Evolutionary conservation across 2,113 vertebrate species (phyloP).

Genomic region (Ovis canadensis): DNA sequence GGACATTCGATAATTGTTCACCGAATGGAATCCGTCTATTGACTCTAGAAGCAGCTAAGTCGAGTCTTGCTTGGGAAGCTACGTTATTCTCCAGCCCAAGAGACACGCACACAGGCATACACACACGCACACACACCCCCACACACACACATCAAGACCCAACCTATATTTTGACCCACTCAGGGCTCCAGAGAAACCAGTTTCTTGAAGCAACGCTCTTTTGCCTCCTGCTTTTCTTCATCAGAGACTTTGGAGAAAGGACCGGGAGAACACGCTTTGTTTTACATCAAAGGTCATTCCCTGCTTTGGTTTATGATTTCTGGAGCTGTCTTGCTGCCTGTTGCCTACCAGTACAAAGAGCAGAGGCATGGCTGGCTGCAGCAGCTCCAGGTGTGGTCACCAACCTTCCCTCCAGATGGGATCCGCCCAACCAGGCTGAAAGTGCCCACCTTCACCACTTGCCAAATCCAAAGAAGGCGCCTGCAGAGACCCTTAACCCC

Average conservation of each 20-base stretch:
- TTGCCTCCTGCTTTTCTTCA: not conserved
- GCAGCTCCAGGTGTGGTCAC: conserved; percentile 6
- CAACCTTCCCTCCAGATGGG: not conserved
- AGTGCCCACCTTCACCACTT: not conserved
- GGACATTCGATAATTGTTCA: not conserved
- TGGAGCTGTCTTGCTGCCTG: not conserved
- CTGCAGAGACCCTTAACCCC: not conserved
- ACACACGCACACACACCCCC: accelerated
- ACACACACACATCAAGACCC: not conserved
- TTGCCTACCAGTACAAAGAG: not conserved
- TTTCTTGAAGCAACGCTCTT: not conserved
- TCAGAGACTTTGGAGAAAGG: not conserved
- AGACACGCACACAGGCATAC: accelerated
- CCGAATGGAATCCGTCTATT: not conserved
- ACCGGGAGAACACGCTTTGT: not conserved
- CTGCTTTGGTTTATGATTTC: not conserved
- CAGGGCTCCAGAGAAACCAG: not conserved
- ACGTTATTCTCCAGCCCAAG: accelerated
- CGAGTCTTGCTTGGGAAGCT: not conserved
- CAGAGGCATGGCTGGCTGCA: not conserved
- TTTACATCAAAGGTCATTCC: not conserved
- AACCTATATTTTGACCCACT: not conserved
- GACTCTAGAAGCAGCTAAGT: not conserved
- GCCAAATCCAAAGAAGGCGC: not conserved
- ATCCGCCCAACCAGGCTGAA: accelerated